phyloP scores from a whole-genome alignment of 2,797 vertebrate genomes.

The Microctenopoma steveboyesi region DNA sequence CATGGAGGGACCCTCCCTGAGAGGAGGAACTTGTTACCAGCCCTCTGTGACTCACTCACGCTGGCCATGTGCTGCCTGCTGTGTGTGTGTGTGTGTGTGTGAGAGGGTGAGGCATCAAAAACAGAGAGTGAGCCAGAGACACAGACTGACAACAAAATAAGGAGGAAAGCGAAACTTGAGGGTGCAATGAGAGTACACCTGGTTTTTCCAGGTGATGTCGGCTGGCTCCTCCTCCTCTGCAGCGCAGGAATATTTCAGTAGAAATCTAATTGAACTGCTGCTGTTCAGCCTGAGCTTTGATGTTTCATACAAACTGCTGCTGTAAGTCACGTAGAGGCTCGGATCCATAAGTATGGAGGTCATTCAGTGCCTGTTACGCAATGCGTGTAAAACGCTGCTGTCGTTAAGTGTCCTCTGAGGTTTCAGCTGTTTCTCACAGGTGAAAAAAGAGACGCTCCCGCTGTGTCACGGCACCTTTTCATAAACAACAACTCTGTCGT shows the following conservation, averaged over 20 bases:
- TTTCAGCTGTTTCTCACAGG: too few species aligned
- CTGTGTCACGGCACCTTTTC: too few species aligned
- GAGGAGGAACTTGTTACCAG: conserved; percentile 68
- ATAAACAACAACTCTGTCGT: too few species aligned
- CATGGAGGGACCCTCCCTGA: conserved; percentile 76
- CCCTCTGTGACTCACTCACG: conserved; percentile 70
- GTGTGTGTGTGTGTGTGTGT: conserved; percentile 40
- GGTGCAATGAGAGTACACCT: conserved; percentile 38
- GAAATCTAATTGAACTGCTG: too few species aligned
- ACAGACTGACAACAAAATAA: conserved; percentile 28
- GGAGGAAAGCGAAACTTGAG: conserved; percentile 17
- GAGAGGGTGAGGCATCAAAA: conserved; percentile 29
- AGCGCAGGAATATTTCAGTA: too few species aligned
- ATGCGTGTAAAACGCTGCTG: conserved; percentile 46
- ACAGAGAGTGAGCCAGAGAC: conserved; percentile 35
- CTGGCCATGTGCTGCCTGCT: conserved; percentile 75
- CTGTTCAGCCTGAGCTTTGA: conserved; percentile 8
- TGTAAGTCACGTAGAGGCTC: conserved; percentile 56
- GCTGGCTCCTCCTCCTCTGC: conserved; percentile 37
- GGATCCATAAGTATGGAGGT: conserved; percentile 50
- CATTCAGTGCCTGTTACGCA: conserved; percentile 43
- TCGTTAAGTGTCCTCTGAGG: conserved; percentile 18
- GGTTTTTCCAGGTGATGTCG: conserved; percentile 29
- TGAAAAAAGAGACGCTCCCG: too few species aligned
- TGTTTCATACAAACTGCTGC: conserved; percentile 14